Evolutionary conservation across 1,140 invertebrate species (phyloP), one percentile per base, ranked within the genome.

Genomic region (Tetragonula clypearis): DNA sequence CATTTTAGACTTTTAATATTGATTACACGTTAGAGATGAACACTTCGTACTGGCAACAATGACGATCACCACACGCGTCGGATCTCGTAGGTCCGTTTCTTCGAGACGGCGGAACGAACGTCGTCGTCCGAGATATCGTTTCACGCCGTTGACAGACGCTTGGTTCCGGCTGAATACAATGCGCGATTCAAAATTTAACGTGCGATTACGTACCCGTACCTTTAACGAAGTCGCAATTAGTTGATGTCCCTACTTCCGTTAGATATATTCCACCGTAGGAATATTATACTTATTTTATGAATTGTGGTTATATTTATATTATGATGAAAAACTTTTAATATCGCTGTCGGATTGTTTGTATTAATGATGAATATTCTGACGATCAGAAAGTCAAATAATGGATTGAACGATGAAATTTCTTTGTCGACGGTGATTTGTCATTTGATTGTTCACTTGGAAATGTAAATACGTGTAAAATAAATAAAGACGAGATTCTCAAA

Each of bases 1-100:
- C 93, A 90, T 92, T 94, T 94, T 93, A 93, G 92, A 94, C 92
- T 94, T 94, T 95, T 94, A 91, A 92, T 94, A 95, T 95, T 93
- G 94, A 94, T 94, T 93, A 92, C 79, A 71, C 35, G 85, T 68
- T 41, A 69, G 69, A 87, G 88, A 90, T 90, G 87, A 89, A 87
- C 81, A 77, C 62, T 68, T 71, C 68, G 74, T 53, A 80, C 74
- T 72, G 66, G 55, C 62, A 75, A 88, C 86, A 74, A 78, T 65
- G 4, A 75, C n/a, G 26, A 85, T 85, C 23, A 55, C 41, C 35
- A 26, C 75, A 49, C 23, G 35, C 21, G 41, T 23, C 8, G 75
- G 66, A 72, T 60, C 62, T 55, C 17, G 30, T 4, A n/a, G 23
- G 9, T 72, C 41, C 41, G 21, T 21, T 49, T 17, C 11, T n/a